Base-by-base conservation (phyloP, 2,797 vertebrate genomes). In the Parotocinclus haroldoi region DNA sequence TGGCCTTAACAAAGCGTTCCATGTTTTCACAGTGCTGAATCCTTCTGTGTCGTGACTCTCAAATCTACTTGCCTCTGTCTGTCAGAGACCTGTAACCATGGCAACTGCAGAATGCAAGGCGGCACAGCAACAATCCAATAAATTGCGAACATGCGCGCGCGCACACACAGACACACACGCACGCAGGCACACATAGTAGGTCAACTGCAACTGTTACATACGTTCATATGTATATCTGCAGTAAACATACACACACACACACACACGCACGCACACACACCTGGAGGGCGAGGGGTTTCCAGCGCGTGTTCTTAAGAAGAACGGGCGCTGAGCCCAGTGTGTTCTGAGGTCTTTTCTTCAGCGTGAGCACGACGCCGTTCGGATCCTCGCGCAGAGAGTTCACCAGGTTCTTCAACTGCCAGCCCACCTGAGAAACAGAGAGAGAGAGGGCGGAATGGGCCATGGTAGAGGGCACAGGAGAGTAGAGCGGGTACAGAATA, bases 301-400 rank as follows among this genome's bases (percentile, higher is more conserved):
- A 91, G 68, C 89, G 84, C 39, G 90, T 84, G 1, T 90, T 91
- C 81, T 91, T 91, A 74, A 92, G 82, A 17, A 92, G 86, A 16
- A 86, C 89, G 7, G 89, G 87, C 63, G 86, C 87, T 53, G 89
- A 90, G 46, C 88, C 85, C 44, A 91, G 75, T 0, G 84, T 90
- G 48, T 90, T 92, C 80, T 92, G 89, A n/a, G 89, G 91, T 14
- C 89, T 85, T 61, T 92, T 90, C 77, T 92, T 90, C 78, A 91
- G 78, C 2, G 89, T 90, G 79, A 93, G 79, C 58, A 90, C 90
- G 45, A 91, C 90, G 45, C 90, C 89, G 0, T 83, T 87, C n/a
- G 89, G 91, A 76, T 91, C 89, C 79, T 92, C 89, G 53, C 89
- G 84, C 63, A 92, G 63, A 27, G 89, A 89, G 66, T 89, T 91